These are phyloP conservation scores for Albula glossodonta DNA, from an alignment of 2,113 vertebrate genomes.

Conservation along the genomic window DNA sequence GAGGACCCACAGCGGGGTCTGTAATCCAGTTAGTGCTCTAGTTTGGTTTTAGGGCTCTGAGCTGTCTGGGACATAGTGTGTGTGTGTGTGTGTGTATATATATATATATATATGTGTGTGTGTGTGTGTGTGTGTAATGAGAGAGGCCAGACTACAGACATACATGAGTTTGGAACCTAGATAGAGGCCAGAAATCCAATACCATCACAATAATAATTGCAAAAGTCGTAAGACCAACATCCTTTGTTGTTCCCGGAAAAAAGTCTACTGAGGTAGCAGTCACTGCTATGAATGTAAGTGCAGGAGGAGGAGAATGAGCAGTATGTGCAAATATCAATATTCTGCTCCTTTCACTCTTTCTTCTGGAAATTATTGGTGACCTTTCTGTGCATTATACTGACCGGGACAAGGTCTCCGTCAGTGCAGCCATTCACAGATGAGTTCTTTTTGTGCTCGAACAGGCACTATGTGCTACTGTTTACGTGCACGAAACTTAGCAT, in stretches of 20 bases:
- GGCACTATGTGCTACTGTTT: not conserved
- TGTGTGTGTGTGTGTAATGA: not conserved
- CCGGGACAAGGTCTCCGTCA: slow-evolving; percentile 47
- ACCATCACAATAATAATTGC: not conserved
- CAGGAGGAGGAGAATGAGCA: not conserved
- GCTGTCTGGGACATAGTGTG: not conserved
- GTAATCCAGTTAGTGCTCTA: not conserved
- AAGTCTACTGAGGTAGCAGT: not conserved
- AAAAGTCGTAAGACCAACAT: not conserved
- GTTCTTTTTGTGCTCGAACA: slow-evolving; percentile 50
- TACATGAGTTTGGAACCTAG: not conserved
- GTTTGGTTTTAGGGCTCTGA: not conserved
- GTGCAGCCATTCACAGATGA: slow-evolving; percentile 68
- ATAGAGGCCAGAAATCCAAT: not conserved
- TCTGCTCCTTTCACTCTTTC: not conserved
- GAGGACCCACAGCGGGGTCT: not conserved
- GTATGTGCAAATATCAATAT: not conserved
- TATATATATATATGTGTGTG: too few relatives aligned
- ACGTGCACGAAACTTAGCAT: not conserved
- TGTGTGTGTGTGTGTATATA: not conserved
- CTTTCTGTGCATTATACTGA: slow-evolving; percentile 6
- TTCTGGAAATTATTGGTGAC: not conserved
- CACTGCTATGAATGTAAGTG: not conserved
- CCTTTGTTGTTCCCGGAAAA: not conserved
- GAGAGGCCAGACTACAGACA: too few relatives aligned